Base-by-base conservation (phyloP, 2,888 invertebrate species). In the Microdon myrmicae region DNA sequence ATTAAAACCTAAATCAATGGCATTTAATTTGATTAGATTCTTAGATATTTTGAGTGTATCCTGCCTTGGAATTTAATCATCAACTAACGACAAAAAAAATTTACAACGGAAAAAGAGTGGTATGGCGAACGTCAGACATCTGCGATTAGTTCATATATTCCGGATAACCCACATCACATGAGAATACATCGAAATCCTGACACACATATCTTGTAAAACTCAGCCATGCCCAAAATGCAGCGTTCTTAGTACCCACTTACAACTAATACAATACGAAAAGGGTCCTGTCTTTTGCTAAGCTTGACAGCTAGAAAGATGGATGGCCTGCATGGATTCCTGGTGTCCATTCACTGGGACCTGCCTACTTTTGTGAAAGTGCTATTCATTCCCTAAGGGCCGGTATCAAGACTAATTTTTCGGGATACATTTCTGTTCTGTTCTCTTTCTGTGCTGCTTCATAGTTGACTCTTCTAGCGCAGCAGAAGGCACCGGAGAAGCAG, bases 231-330 rank as follows among this genome's bases (percentile, higher is more conserved):
- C n/a, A 51, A 64, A 47, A 39, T 31, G 25, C 49, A 16, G 47
- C 49, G 49, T 47, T 51, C 58, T 51, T 43, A n/a, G 38, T 58
- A 47, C 41, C 58, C 58, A 64, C 58, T 51, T 64, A 58, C 64
- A 64, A 58, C n/a, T 23, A 31, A 39, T 51, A 51, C 51, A 56
- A 51, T 51, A 29, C 26, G 26, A 20, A 58, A 54, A 64, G 58
- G 64, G 64, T 64, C 64, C 58, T 23, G 37, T 64, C 51, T 58
- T 43, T 47, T 37, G 64, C 58, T 64, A 64, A 64, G 58, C 64
- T 64, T 64, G 64, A 58, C 64, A 64, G 58, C 51, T 51, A 64
- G 58, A 16, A 64, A 64, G 64, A 64, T 64, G 64, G 64, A 64
- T 64, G 64, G 58, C 58, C 58, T 64, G 58, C 47, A 28, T 28